A percentile compares a stretch with the other conserved stretches of the same genome.
Evolutionary conservation across 2,113 vertebrate species (phyloP).

Genomic region (Condylura cristata): DNA sequence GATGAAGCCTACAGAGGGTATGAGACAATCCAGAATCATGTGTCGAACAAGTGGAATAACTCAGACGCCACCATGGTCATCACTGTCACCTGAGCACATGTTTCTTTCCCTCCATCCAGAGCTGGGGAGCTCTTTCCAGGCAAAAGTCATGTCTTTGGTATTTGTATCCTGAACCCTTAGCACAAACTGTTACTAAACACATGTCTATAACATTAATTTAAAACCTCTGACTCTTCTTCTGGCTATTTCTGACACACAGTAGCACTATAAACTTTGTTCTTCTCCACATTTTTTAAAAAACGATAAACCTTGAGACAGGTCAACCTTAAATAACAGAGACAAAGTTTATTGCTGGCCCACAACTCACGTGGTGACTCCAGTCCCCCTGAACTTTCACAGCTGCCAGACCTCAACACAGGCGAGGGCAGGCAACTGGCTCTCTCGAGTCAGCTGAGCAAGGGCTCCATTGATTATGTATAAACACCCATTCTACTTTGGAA

Average conservation of each 20-base stretch:
- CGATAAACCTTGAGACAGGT: background rate
- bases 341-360: background rate
- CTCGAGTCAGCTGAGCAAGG: background rate
- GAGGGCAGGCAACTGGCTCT: too few relatives aligned
- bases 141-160: background rate
- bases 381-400: background rate
- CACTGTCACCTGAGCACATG: rapidly evolving
- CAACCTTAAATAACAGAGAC: background rate
- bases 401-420: background rate
- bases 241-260: background rate
- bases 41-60: background rate
- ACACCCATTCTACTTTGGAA: background rate
- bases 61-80: rapidly evolving
- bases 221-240: background rate
- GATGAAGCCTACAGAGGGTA: background rate
- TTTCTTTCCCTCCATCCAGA: background rate
- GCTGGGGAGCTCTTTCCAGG: background rate
- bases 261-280: background rate
- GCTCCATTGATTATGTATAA: background rate
- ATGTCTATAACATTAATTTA: background rate
- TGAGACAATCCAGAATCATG: background rate
- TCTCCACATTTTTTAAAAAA: background rate
- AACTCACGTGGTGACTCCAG: background rate
- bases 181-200: background rate
- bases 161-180: background rate